A percentile compares a stretch with the other conserved stretches of the same genome.
These are phyloP conservation scores for Anneissia japonica DNA, from an alignment of 35 echinoderm and acorn worm genomes.

Conservation along the genomic window DNA sequence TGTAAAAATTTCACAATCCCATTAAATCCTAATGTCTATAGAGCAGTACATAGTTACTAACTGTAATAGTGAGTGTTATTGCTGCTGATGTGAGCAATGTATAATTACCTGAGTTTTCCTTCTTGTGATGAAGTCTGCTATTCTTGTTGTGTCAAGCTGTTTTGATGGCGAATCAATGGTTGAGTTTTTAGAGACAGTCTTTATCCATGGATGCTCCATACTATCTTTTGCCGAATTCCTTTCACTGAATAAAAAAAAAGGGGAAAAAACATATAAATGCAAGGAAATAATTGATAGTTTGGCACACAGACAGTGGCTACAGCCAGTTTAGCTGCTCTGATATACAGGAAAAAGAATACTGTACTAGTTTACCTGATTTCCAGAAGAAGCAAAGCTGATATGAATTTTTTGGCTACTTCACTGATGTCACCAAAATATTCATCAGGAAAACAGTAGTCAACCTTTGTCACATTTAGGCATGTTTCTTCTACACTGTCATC, in stretches of 20 bases:
- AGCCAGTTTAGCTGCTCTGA: background rate
- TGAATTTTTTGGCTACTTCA: slow-evolving; percentile 42
- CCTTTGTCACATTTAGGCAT: slow-evolving; percentile 47
- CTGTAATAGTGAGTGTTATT: background rate
- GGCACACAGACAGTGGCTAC: background rate
- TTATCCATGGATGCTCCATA: slow-evolving; percentile 43
- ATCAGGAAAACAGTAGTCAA: slow-evolving; percentile 68
- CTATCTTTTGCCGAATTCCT: slow-evolving; percentile 19
- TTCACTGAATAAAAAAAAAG: slow-evolving; percentile 22
- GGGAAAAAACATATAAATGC: background rate
- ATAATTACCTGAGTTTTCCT: slow-evolving; percentile 69
- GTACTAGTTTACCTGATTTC: slow-evolving; percentile 28
- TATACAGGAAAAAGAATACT: background rate
- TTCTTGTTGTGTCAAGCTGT: slow-evolving; percentile 28
- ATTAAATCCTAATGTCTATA: too few relatives aligned
- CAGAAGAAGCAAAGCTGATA: slow-evolving; percentile 17
- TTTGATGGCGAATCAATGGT: background rate
- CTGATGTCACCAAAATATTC: slow-evolving; percentile 45
- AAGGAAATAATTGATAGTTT: background rate
- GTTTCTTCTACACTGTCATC: slow-evolving; percentile 73
- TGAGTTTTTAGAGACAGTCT: slow-evolving; percentile 10
- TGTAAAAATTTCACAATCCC: too few relatives aligned
- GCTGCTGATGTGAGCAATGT: background rate
- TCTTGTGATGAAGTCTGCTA: slow-evolving; percentile 57
- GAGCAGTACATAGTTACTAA: too few relatives aligned